Percentiles rank a stretch among this genome's conserved stretches.
phyloP scores from a whole-genome alignment of 2,797 vertebrate species.

The Lacerta agilis region DNA sequence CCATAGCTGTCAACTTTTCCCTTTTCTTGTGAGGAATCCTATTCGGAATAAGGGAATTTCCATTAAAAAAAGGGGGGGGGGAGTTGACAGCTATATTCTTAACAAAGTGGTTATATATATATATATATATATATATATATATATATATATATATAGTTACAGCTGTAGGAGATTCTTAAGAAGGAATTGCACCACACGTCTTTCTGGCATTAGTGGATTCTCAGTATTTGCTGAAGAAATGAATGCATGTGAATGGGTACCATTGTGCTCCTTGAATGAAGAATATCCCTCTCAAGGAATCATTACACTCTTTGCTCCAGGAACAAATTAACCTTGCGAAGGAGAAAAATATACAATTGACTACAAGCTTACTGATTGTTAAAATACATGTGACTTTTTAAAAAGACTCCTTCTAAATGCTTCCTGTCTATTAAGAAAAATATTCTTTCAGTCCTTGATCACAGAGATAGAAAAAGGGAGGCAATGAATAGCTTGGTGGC shows the following conservation, averaged over 20 bases:
- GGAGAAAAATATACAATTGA: constrained; percentile 66
- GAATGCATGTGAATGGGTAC: constrained; percentile 47
- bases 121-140: too few relatives aligned
- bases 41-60: too few relatives aligned
- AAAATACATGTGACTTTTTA: constrained; percentile 20
- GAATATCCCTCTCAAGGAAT: constrained; percentile 62
- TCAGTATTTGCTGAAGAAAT: constrained; percentile 39
- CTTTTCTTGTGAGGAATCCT: too few relatives aligned
- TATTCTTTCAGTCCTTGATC: background rate
- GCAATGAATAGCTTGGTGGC: background rate
- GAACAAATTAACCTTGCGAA: constrained; percentile 54
- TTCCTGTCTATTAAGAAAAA: constrained; percentile 21
- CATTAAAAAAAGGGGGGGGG: too few relatives aligned
- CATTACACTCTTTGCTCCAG: constrained; percentile 58
- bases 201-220: constrained; percentile 18
- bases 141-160: too few relatives aligned
- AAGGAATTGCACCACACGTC: constrained; percentile 39
- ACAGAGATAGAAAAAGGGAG: background rate
- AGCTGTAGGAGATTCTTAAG: constrained; percentile 47
- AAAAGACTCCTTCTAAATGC: constrained; percentile 13
- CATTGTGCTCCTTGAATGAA: constrained; percentile 61
- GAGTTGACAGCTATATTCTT: background rate
- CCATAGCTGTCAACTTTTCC: background rate
- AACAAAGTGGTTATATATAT: too few relatives aligned
- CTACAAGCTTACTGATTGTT: constrained; percentile 43